Evolutionary conservation across 2,888 invertebrate species (phyloP).

Genomic region (Allophyes oxyacanthae): DNA sequence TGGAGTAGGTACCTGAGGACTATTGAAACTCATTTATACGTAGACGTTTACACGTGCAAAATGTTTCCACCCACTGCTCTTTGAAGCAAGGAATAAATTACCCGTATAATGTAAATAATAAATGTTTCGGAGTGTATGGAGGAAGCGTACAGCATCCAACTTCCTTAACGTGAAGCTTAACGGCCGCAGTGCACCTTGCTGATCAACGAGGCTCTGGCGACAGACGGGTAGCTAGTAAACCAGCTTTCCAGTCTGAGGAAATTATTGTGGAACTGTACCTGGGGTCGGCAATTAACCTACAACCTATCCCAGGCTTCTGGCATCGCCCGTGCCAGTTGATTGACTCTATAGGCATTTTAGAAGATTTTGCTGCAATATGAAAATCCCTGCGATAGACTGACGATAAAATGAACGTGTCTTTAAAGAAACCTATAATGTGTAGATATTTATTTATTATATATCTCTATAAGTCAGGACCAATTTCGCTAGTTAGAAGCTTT

Average conservation of each 20-base stretch:
- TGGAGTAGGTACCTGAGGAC: slow-evolving; percentile 2
- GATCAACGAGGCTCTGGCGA: background rate
- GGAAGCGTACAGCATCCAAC: background rate
- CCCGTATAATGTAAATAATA: slow-evolving; percentile 11
- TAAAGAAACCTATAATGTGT: no score
- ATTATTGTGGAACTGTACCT: no score
- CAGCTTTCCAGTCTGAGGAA: background rate
- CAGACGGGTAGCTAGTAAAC: background rate
- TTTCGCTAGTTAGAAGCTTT: no score
- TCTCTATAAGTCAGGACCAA: no score
- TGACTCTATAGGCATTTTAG: no score
- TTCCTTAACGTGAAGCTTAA: background rate
- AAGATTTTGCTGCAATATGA: no score
- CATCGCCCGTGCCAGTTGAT: no score
- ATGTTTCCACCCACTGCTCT: slow-evolving; percentile 6
- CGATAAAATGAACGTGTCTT: no score
- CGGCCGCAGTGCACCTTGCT: background rate
- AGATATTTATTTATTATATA: no score
- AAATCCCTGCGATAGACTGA: no score
- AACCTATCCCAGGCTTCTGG: no score
- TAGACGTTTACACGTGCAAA: slow-evolving; percentile 19
- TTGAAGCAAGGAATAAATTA: slow-evolving; percentile 8
- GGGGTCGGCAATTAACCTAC: no score
- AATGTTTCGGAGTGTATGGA: slow-evolving; percentile 3
- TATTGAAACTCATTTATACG: slow-evolving; percentile 25